These are phyloP conservation scores for Euwallacea similis DNA, from an alignment of 1,140 invertebrate species.

Conservation along the genomic window DNA sequence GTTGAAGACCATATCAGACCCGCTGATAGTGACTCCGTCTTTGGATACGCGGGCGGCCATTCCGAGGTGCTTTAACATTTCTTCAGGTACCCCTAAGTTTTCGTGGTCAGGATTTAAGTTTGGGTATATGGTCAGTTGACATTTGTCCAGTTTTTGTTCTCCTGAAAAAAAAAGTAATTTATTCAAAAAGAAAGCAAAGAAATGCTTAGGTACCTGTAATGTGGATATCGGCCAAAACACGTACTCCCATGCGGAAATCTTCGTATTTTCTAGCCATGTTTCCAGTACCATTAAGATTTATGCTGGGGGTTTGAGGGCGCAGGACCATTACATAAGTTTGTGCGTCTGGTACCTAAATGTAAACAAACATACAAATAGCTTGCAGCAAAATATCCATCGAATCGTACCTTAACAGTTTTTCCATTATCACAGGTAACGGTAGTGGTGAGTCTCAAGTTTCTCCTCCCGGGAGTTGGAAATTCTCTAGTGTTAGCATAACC, in stretches of 20 bases:
- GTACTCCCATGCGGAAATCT: slow-evolving; percentile 79
- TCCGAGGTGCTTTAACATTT: slow-evolving; percentile 63
- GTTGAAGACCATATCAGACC: slow-evolving; percentile 82
- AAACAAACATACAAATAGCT: background rate
- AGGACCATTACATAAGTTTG: slow-evolving; percentile 87
- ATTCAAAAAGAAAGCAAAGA: background rate
- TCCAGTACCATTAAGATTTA: slow-evolving; percentile 79
- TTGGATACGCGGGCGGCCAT: slow-evolving; percentile 73
- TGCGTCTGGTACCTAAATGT: slow-evolving; percentile 63
- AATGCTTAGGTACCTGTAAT: slow-evolving; percentile 58
- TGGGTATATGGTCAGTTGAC: slow-evolving; percentile 88
- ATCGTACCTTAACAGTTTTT: slow-evolving; percentile 62
- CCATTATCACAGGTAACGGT: slow-evolving; percentile 76
- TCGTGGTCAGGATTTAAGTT: slow-evolving; percentile 94
- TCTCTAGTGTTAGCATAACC: slow-evolving; percentile 88
- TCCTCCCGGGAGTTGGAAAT: slow-evolving; percentile 88
- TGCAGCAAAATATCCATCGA: background rate
- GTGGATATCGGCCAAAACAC: slow-evolving; percentile 80
- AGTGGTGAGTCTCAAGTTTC: slow-evolving; percentile 83
- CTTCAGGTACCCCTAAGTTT: slow-evolving; percentile 74
- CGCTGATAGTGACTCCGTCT: slow-evolving; percentile 81
- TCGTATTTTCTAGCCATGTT: slow-evolving; percentile 84
- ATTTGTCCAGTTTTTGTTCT: slow-evolving; percentile 69
- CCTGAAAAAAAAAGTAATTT: slow-evolving; percentile 45
- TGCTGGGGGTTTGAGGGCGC: slow-evolving; percentile 80